Percentiles rank a stretch among this genome's conserved stretches.
phyloP scores from a whole-genome alignment of 2,888 invertebrate species.

The Drosophila prolongata region DNA sequence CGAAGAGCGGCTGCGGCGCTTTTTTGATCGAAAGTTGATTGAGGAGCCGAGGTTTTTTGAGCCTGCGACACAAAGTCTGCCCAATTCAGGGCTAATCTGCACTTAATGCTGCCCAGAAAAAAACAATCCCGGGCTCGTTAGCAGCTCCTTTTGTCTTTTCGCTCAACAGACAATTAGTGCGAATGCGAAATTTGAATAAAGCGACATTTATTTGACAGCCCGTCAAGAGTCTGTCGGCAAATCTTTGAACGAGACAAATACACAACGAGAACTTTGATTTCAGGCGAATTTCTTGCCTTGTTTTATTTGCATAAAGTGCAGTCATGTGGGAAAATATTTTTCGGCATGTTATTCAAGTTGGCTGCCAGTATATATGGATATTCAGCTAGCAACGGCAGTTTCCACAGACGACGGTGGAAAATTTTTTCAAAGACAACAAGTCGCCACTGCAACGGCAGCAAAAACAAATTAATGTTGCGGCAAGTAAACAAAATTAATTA shows the following conservation, averaged over 20 bases:
- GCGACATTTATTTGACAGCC: conserved; percentile 82
- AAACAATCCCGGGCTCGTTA: conserved; percentile 52
- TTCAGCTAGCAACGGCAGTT: conserved; percentile 53
- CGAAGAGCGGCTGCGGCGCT: conserved; percentile 55
- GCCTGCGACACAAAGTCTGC: conserved; percentile 76
- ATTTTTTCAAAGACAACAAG: conserved; percentile 75
- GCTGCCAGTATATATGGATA: conserved; percentile 26
- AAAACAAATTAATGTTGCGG: conserved; percentile 73
- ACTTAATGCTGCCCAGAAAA: conserved; percentile 42
- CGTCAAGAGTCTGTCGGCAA: conserved; percentile 79
- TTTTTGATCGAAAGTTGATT: conserved; percentile 79
- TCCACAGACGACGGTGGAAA: conserved; percentile 67
- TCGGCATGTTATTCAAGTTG: conserved; percentile 46
- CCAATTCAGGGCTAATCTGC: conserved; percentile 69
- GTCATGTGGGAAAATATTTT: conserved; percentile 72
- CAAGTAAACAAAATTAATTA: conserved; percentile 80
- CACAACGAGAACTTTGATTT: conserved; percentile 60
- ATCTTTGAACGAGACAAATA: conserved; percentile 60
- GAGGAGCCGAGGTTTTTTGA: conserved; percentile 53
- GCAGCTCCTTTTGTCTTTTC: conserved; percentile 69
- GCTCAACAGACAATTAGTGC: conserved; percentile 73
- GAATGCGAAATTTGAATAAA: conserved; percentile 81
- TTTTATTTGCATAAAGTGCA: conserved; percentile 72
- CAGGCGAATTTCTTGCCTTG: conserved; percentile 64
- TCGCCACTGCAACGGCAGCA: conserved; percentile 58